Base-by-base conservation (phyloP, 2,113 vertebrate genomes). In the Archilochus colubris region DNA sequence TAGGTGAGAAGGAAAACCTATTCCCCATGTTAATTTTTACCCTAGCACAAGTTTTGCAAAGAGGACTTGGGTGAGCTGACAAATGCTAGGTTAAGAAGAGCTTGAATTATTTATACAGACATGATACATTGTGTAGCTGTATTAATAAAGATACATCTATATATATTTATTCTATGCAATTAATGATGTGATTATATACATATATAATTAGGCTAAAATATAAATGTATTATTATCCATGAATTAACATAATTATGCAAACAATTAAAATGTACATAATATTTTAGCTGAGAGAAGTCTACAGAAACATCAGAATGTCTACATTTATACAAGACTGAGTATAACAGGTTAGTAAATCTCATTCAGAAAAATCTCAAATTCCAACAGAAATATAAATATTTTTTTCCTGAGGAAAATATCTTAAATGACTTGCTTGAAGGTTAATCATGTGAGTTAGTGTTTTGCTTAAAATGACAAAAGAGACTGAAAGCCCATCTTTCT, bases 41-140 rank as follows among this genome's bases (percentile, higher is more conserved):
- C 10, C 43, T 77, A 92, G 43, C 61, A 59, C 3, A 11, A 94
- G 73, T 82, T 92, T 78, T 89, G 44, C 76, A 82, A 84, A 84
- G 55, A 51, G 85, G 85, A 50, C 72, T 91, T 82, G 70, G 55
- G 25, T 84, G 18, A 9, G 7, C 68, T 70, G 57, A 94, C 22
- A 4, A 96, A 91, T 78, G 66, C 54, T 51, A 19, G 63, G 40
- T 58, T 93, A 92, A 86, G 78, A 86, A 93, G 80, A 69, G 23
- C 28, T 78, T 91, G 31, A 94, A 67, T 96, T 96, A 89, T 94
- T 97, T 83, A 95, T 55, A 78, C 13, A 81, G 82, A 80, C 57
- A 76, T 95, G 87, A 94, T 85, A 91, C 68, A 68, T 91, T 80
- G 72, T 95, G 86, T 81, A 92, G 43, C 31, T 88, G 55, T 59